Base-by-base conservation (phyloP, 2,113 vertebrate genomes). In the Chlamydotis undulata region DNA sequence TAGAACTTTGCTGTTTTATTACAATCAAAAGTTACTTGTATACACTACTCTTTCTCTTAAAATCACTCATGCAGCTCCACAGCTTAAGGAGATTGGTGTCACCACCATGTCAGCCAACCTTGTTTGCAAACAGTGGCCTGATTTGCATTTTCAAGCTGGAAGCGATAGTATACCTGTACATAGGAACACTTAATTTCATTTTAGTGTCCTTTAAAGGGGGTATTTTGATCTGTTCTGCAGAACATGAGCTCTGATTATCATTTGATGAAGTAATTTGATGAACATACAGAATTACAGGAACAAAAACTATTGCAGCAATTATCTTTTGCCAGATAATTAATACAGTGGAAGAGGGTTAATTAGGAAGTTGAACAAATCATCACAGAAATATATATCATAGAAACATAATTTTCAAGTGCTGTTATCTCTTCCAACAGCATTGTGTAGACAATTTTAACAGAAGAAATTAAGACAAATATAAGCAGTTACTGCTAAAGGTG, bases 141-240 rank as follows among this genome's bases (percentile, higher is more conserved):
- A 52, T 83, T 37, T 16, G 18, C 37, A 61, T 57, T 71, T 41
- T 83, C 19, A 43, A 37, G 12, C 37, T 63, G 39, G 41, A 87
- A 84, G 21, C 2, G 16, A 15, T 14, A 45, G 33, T 24, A 45
- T 29, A 22, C 23, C 7, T 12, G 25, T n/a, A 50, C 10, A 5
- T 10, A 49, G 26, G 45, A 81, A 59, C 12, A 31, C 37, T 11
- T 28, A 16, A 57, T 53, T 77, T 37, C 49, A 52, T 68, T 57
- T 71, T 11, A 68, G 26, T 2, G 0, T 49, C 33, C 0, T 0
- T 0, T 49, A 84, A 73, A 71, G 45, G 10, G 37, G 26, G 43
- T 37, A 37, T 71, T 76, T 67, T 1, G 2, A 52, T 84, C 31
- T 73, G n/a, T 59, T 63, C 50, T 76, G 49, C 14, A 71, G 71